These are phyloP conservation scores for Hyles lineata DNA, from an alignment of 2,888 invertebrate species.

Conservation along the genomic window DNA sequence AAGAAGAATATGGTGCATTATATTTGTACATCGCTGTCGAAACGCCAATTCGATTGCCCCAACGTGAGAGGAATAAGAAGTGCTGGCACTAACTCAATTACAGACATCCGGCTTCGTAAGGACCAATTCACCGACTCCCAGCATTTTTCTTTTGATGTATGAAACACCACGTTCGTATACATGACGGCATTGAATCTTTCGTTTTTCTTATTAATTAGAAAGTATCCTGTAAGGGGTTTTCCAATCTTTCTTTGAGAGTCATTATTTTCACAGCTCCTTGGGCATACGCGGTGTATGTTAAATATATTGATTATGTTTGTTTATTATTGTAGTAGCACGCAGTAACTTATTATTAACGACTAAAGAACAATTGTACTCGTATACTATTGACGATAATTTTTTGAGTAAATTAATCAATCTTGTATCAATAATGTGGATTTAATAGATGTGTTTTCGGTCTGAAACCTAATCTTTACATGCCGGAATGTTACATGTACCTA, in stretches of 20 bases:
- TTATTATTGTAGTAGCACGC: no score
- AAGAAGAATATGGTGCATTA: background rate
- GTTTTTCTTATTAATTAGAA: conserved; percentile 1
- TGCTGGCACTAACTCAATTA: conserved; percentile 78
- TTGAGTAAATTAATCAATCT: no score
- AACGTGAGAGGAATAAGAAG: conserved; percentile 54
- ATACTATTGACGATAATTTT: no score
- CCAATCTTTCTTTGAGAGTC: no score
- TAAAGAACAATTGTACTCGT: no score
- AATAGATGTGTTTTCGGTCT: no score
- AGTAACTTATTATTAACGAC: no score
- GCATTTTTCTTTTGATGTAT: conserved; percentile 59
- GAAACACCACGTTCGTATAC: conserved; percentile 50
- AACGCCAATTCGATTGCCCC: conserved; percentile 53
- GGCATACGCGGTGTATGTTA: no score
- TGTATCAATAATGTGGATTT: no score
- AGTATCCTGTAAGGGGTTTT: background rate
- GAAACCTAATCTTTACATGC: no score
- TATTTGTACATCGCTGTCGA: background rate
- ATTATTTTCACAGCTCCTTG: background rate
- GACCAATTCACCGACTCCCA: conserved; percentile 64
- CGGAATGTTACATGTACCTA: no score
- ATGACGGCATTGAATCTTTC: background rate
- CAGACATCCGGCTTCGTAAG: conserved; percentile 70
- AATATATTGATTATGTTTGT: no score